These are phyloP conservation scores for Theocolax elegans DNA, from an alignment of 1,140 invertebrate genomes.

Conservation along the genomic window DNA sequence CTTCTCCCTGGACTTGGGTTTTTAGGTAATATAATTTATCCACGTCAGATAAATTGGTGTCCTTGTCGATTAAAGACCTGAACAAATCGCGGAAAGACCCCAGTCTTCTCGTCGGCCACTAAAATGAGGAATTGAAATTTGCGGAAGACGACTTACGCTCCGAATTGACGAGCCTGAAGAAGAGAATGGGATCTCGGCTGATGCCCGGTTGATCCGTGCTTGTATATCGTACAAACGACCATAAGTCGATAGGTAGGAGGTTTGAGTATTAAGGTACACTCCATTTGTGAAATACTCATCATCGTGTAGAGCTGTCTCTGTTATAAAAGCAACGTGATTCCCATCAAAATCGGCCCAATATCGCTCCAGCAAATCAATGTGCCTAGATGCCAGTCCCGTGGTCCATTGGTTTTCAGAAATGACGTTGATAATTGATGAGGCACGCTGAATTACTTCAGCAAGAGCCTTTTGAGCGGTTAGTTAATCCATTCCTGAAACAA, in stretches of 20 bases:
- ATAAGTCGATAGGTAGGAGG: background rate
- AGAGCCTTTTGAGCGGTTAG: no score
- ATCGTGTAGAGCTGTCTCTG: background rate
- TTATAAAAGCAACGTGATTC: background rate
- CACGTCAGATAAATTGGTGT: conserved; percentile 2
- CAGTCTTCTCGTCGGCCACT: no score
- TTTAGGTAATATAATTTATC: conserved; percentile 8
- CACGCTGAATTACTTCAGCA: no score
- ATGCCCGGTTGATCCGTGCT: background rate
- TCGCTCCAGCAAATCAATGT: background rate
- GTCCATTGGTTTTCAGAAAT: background rate
- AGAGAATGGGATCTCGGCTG: background rate
- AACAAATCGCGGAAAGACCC: conserved; percentile 28
- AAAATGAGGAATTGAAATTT: no score
- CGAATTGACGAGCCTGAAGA: background rate
- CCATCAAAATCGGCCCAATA: background rate
- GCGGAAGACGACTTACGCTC: background rate
- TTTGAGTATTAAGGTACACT: background rate
- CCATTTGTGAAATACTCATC: background rate
- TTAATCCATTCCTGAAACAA: no score
- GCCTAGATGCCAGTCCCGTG: background rate
- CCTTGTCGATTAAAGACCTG: background rate
- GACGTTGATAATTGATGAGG: no score
- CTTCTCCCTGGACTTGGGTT: conserved; percentile 2
- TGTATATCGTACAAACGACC: background rate